Percentiles rank a stretch among this genome's conserved stretches.
These are phyloP conservation scores for Hybognathus amarus DNA, from an alignment of 2,797 vertebrate genomes.

Conservation along the genomic window DNA sequence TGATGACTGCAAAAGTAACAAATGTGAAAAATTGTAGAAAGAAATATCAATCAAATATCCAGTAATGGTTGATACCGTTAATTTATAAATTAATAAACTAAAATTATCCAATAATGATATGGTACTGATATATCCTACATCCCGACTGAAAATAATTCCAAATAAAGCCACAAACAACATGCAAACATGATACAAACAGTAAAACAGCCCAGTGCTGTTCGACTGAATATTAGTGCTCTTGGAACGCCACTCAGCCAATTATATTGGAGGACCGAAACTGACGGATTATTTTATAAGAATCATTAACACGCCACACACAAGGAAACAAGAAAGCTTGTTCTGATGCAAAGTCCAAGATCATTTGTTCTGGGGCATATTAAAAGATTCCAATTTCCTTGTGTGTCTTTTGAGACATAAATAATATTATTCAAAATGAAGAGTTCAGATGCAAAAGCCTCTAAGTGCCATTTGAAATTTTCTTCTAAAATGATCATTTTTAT, in stretches of 20 bases:
- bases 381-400: conserved; percentile 51
- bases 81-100: background rate
- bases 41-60: background rate
- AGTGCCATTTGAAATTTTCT: no score
- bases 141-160: background rate
- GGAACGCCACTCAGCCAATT: background rate
- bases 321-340: conserved; percentile 1
- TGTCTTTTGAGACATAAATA: conserved; percentile 48
- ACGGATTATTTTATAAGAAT: background rate
- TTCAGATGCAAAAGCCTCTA: no score
- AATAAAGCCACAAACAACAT: background rate
- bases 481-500: no score
- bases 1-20: background rate
- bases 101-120: background rate
- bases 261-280: background rate
- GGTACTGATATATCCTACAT: background rate
- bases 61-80: background rate
- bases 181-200: background rate
- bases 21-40: background rate
- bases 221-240: background rate
- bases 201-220: background rate
- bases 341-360: conserved; percentile 33
- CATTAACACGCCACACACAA: conserved; percentile 29
- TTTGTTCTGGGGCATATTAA: conserved; percentile 54
- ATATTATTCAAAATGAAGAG: conserved; percentile 57